Evolutionary conservation across 64 coral and sea anemone genomes (phyloP).

Genomic region (Actinia equina): DNA sequence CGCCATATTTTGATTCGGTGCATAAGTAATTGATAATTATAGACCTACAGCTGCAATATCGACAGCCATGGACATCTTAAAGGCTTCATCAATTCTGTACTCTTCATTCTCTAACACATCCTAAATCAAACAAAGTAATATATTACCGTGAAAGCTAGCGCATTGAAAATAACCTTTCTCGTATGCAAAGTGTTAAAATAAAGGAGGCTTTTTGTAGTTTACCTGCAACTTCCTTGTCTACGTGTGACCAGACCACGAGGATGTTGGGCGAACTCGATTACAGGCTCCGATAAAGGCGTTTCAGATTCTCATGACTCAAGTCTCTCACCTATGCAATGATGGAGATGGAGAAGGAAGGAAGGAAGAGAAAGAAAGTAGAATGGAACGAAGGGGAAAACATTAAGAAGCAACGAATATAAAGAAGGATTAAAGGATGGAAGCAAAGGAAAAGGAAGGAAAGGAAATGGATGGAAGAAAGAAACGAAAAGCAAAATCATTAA

Average conservation of each 20-base stretch:
- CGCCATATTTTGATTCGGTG: too few relatives aligned
- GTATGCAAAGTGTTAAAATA: too few relatives aligned
- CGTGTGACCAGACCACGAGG: constrained; percentile 67
- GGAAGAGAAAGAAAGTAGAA: background rate
- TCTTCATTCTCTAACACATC: constrained; percentile 81
- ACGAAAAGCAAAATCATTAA: too few relatives aligned
- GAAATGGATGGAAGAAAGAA: too few relatives aligned
- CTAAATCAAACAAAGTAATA: background rate
- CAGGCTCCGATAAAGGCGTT: constrained; percentile 81
- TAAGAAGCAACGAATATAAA: too few relatives aligned
- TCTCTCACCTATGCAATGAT: constrained; percentile 51
- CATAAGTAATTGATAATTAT: background rate
- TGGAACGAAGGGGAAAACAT: too few relatives aligned
- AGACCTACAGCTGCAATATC: constrained; percentile 78
- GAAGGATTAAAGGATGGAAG: too few relatives aligned
- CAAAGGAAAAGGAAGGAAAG: too few relatives aligned
- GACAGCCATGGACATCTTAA: constrained; percentile 76
- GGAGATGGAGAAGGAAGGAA: background rate
- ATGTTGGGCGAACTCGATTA: constrained; percentile 78
- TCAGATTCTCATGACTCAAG: constrained; percentile 66
- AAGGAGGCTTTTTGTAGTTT: background rate
- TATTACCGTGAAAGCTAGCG: too few relatives aligned
- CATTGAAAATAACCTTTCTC: background rate
- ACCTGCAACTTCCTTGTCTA: constrained; percentile 82
- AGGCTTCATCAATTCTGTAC: constrained; percentile 81